Conservation (phyloP, 2,113 vertebrate species). For the Bettongia penicillata region DNA sequence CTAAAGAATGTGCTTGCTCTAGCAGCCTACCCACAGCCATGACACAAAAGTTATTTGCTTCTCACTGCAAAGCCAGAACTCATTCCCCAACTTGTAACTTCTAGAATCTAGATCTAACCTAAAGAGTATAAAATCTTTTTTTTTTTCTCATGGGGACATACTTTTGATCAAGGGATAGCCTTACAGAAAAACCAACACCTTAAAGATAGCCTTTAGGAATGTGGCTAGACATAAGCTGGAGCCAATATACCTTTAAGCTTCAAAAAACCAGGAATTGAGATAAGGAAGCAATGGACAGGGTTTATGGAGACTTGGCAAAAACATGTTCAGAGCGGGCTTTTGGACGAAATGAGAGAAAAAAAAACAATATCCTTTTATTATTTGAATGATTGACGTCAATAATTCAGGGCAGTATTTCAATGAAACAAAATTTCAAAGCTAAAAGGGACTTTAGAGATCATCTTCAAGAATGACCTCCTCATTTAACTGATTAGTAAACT, state of each 20-base stretch:
- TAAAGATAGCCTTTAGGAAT: neutral
- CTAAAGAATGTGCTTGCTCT: neutral
- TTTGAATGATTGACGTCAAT: neutral
- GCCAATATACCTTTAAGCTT: neutral
- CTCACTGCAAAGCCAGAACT: neutral
- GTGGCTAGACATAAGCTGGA: neutral
- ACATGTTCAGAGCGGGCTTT: slow-evolving; percentile 16
- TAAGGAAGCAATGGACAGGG: neutral
- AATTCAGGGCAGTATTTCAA: neutral
- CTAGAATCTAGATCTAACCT: neutral
- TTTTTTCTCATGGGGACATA: neutral
- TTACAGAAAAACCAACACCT: neutral
- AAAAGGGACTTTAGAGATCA: neutral
- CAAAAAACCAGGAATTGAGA: neutral
- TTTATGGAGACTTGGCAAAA: neutral
- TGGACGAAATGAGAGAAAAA: neutral
- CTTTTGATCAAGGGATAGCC: neutral
- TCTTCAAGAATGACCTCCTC: neutral
- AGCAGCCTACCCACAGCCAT: neutral
- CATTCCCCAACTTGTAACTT: neutral
- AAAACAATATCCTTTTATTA: neutral
- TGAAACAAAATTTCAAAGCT: neutral
- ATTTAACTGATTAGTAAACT: neutral
- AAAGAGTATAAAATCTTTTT: neutral
- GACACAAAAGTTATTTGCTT: neutral